Base-by-base conservation (phyloP, 2,113 vertebrate genomes). In the Hylia prasina region DNA sequence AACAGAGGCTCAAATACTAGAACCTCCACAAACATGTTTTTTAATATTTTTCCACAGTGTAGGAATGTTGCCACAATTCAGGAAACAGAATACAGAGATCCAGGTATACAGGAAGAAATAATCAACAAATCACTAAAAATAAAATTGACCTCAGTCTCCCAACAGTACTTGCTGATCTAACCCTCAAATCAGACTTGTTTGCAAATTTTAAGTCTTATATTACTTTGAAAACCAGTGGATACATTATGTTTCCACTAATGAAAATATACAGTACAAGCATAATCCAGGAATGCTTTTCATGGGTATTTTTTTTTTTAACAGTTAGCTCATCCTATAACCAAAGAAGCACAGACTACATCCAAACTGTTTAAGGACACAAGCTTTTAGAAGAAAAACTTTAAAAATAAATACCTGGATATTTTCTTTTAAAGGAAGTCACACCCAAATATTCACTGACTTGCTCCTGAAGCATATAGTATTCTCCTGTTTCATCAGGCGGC, bases 371-470 rank as follows among this genome's bases (percentile, higher is more conserved):
- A 31, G 69, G 17, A 63, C 13, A 48, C 13, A 37, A 11, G 13
- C 15, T 42, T 65, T 58, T 48, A 70, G 7, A 87, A 25, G 42
- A 78, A 86, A 83, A 58, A 44, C 3, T 58, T 79, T 13, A 21
- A 33, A 94, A 92, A 92, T 40, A 82, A 90, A 94, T 99, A 99
- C 99, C 99, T 98, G 99, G 99, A 91, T 99, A 99, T 93, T 99
- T 99, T 81, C 99, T 98, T 82, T 99, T 99, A 95, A 99, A 99
- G 44, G 99, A 99, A 15, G 99, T 99, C 89, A 99, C 99, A 61
- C 99, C 99, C 96, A 99, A 97, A 95, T 99, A 99, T 97, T 99
- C 99, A 96, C 99, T 99, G 97, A 99, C 99, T 98, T 99, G 99
- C 37, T 99, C 99, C 91, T 99, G 99, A 84, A 99, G 97, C 99